These are phyloP conservation scores for Amaurobius ferox DNA, from an alignment of 2,888 invertebrate species.

Conservation along the genomic window DNA sequence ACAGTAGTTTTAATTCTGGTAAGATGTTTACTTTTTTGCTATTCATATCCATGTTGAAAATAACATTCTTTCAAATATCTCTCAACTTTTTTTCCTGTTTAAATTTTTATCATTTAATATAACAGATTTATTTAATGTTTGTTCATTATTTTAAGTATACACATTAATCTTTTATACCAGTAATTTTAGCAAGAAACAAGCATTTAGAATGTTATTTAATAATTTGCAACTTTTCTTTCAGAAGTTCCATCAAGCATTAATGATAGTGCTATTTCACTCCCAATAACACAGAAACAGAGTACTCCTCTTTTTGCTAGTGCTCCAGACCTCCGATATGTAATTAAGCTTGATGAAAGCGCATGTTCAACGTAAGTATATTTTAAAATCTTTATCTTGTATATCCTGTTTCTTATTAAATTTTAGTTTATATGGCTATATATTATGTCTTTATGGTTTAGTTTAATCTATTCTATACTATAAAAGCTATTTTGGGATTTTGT, in stretches of 20 bases:
- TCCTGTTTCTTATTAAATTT: too few species aligned
- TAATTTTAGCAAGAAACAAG: not conserved
- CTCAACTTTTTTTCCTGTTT: too few species aligned
- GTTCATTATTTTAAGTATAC: not conserved
- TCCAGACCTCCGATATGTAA: conserved; percentile 32
- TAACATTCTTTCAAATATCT: too few species aligned
- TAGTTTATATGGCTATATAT: not conserved
- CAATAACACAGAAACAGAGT: conserved; percentile 20
- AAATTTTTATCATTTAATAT: too few species aligned
- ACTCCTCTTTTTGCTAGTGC: conserved; percentile 39
- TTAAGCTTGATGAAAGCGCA: not conserved
- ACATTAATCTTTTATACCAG: too few species aligned
- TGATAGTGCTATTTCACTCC: conserved; percentile 40
- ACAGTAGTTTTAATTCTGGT: conserved; percentile 33
- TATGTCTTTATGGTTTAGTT: not conserved
- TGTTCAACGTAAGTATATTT: not conserved
- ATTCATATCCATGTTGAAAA: too few species aligned
- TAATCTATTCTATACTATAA: too few species aligned
- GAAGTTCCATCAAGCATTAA: conserved; percentile 18
- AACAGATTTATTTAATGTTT: too few species aligned
- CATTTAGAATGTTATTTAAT: not conserved
- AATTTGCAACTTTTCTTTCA: not conserved
- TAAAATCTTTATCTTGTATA: too few species aligned
- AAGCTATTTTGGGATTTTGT: too few species aligned
- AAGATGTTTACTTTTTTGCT: not conserved